Percentiles rank a stretch among this genome's conserved stretches.
These are phyloP conservation scores for Ceratotherium simum DNA, from an alignment of 2,113 vertebrate species.

Conservation along the genomic window DNA sequence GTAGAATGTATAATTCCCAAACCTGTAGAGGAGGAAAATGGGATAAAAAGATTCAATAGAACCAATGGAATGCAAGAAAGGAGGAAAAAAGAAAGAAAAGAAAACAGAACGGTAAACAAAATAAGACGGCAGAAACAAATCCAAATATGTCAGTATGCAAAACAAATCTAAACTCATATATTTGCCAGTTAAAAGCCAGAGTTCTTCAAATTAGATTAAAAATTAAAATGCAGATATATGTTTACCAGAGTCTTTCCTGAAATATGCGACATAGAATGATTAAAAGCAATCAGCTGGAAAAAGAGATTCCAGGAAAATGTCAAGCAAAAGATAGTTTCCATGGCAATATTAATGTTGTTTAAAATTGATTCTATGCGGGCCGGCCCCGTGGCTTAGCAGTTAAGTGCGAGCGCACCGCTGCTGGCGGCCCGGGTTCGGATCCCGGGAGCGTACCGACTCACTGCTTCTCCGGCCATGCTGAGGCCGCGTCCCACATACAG, in stretches of 20 bases:
- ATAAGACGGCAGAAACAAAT: neutral
- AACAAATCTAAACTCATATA: neutral
- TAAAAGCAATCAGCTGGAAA: neutral
- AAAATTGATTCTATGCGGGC: neutral
- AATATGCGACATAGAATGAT: neutral
- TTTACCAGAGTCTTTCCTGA: neutral
- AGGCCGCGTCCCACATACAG: too few relatives aligned
- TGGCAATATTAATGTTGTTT: neutral
- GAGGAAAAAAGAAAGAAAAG: neutral
- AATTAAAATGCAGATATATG: neutral
- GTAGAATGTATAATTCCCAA: neutral
- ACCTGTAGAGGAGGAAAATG: neutral
- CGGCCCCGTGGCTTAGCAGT: too few relatives aligned
- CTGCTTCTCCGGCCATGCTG: too few relatives aligned
- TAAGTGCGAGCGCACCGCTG: too few relatives aligned
- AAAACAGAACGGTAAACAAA: neutral
- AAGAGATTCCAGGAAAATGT: neutral
- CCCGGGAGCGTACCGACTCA: too few relatives aligned
- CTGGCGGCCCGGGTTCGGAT: too few relatives aligned
- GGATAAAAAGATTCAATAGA: neutral
- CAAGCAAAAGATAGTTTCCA: neutral
- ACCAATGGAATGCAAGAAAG: neutral
- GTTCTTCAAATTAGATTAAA: neutral
- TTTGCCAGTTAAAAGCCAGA: neutral
- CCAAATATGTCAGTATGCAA: neutral